Percentiles rank a stretch among this genome's conserved stretches.
Evolutionary conservation across 2,113 vertebrate genomes (phyloP).

Genomic region (Halcyon malimbica): DNA sequence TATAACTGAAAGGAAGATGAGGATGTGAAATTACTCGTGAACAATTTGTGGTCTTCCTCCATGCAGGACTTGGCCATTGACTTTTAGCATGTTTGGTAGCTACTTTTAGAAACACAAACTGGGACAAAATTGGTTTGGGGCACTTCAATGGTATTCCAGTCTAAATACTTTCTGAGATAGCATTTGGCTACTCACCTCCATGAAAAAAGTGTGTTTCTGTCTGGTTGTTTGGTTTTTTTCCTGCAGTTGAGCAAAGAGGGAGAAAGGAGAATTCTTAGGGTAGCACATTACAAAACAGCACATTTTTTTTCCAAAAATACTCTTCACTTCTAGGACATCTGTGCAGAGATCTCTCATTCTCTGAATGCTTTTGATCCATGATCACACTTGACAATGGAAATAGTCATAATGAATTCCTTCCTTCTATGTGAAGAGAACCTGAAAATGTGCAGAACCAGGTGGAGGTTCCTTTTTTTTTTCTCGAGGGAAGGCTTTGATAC

Average conservation of each 20-base stretch:
- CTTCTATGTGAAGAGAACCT: background rate
- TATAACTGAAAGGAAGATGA: background rate
- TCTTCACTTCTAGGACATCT: background rate
- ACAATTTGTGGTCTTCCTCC: background rate
- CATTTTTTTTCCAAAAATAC: background rate
- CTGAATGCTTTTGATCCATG: background rate
- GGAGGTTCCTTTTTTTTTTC: background rate
- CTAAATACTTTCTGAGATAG: background rate
- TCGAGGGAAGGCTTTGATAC: background rate
- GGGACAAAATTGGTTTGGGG: background rate
- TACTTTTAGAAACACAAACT: background rate
- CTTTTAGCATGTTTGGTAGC: background rate
- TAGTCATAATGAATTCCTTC: background rate
- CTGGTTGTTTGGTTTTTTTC: background rate
- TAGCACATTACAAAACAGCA: background rate
- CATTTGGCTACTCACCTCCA: background rate
- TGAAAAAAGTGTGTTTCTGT: background rate
- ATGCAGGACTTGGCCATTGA: accelerated
- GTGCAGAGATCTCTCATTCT: background rate
- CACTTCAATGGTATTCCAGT: background rate
- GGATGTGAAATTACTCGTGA: background rate
- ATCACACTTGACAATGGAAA: background rate
- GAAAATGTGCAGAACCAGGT: background rate
- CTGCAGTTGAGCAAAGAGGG: background rate
- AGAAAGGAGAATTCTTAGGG: background rate